phyloP scores from a whole-genome alignment of 2,113 vertebrate genomes.

The Carollia perspicillata region DNA sequence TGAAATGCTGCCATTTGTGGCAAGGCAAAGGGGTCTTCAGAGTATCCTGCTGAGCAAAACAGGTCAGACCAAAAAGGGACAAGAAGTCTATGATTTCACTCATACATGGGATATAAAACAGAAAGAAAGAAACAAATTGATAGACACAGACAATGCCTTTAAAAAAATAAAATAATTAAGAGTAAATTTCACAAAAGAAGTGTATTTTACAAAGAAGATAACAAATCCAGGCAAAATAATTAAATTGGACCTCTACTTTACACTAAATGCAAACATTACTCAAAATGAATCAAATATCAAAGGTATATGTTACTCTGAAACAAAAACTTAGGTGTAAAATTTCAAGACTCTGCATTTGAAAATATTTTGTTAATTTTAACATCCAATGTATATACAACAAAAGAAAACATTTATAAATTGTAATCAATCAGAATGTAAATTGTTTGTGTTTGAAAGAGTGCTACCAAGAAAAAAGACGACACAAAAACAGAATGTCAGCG shows the following conservation, averaged over 20 bases:
- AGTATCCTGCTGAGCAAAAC: no score
- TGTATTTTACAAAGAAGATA: no score
- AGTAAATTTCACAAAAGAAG: no score
- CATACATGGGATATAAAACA: no score
- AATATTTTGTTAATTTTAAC: no score
- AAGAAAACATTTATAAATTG: neutral
- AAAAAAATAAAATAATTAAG: no score
- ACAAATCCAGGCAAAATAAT: neutral
- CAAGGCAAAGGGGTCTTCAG: no score
- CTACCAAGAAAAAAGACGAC: neutral
- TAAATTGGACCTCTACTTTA: neutral
- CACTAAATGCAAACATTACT: neutral
- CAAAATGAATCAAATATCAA: neutral
- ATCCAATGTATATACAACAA: neutral
- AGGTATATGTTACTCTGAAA: neutral
- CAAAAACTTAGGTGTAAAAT: neutral
- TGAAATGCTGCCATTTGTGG: no score
- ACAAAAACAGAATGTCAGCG: neutral
- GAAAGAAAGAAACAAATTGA: no score
- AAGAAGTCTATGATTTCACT: no score
- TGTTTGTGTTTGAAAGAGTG: neutral
- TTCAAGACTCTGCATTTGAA: neutral
- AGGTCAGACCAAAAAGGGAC: no score
- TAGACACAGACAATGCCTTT: no score
- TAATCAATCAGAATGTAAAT: neutral